These are phyloP conservation scores for Amyelois transitella DNA, from an alignment of 1,140 invertebrate genomes.

Conservation along the genomic window DNA sequence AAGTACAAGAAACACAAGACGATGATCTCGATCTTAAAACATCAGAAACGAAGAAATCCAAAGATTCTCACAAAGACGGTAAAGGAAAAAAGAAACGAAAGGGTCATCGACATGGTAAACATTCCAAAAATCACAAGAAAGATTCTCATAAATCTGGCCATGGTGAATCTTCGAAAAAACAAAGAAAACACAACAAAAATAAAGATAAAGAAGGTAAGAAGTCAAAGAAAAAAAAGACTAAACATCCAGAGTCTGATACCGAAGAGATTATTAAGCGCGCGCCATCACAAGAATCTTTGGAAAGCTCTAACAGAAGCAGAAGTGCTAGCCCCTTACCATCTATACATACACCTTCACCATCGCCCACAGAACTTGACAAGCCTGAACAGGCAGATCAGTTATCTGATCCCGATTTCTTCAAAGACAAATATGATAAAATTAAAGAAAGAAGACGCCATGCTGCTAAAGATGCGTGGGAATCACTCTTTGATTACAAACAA, in stretches of 20 bases:
- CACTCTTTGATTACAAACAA: conserved; percentile 55
- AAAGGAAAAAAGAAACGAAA: conserved; percentile 69
- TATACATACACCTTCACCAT: conserved; percentile 57
- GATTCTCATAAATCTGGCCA: conserved; percentile 45
- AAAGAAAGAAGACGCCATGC: conserved; percentile 78
- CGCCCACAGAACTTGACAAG: conserved; percentile 34
- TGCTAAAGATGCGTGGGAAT: conserved; percentile 61
- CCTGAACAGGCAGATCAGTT: conserved; percentile 31
- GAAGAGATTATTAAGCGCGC: conserved; percentile 32
- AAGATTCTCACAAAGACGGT: conserved; percentile 68
- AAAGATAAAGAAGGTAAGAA: conserved; percentile 60
- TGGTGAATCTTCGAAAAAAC: conserved; percentile 39
- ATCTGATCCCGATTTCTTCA: conserved; percentile 56
- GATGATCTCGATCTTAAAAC: conserved; percentile 28
- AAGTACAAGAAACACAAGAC: conserved; percentile 46
- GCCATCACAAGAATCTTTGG: conserved; percentile 46
- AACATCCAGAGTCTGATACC: conserved; percentile 41
- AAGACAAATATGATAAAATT: conserved; percentile 79
- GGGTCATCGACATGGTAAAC: conserved; percentile 72
- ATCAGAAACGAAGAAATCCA: conserved; percentile 35
- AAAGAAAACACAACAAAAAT: conserved; percentile 53
- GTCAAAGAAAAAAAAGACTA: conserved; percentile 60
- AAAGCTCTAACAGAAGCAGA: conserved; percentile 63
- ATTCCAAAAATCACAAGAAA: conserved; percentile 68
- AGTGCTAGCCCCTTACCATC: conserved; percentile 64